Percentiles rank a stretch among this genome's conserved stretches.
Evolutionary conservation across 2,888 invertebrate genomes (phyloP).

Genomic region (Dasysyrphus albostriatus): DNA sequence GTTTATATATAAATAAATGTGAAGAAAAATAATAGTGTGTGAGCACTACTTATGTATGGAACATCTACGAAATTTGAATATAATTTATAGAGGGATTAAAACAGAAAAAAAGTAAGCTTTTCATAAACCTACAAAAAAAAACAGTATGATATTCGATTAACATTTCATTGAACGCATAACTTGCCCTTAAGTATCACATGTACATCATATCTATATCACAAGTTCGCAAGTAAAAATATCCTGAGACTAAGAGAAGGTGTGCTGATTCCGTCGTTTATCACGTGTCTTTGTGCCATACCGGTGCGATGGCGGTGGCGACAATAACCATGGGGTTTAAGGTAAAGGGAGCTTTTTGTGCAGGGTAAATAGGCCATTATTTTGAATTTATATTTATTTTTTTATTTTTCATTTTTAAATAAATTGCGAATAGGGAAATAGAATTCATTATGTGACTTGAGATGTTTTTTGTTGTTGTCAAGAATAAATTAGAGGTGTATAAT

Average conservation of each 20-base stretch:
- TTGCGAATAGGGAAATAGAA: constrained; percentile 17
- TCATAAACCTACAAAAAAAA: background rate
- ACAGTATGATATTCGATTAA: background rate
- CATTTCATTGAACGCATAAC: background rate
- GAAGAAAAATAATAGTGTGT: too few species aligned
- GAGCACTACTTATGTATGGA: too few species aligned
- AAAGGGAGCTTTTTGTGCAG: constrained; percentile 49
- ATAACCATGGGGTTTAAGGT: constrained; percentile 60
- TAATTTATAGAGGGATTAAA: too few species aligned
- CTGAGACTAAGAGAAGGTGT: constrained; percentile 25
- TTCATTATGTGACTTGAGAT: background rate
- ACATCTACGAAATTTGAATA: too few species aligned
- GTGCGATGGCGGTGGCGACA: background rate
- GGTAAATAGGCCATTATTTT: constrained; percentile 69
- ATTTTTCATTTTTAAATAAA: constrained; percentile 32
- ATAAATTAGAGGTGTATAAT: background rate
- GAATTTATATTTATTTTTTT: constrained; percentile 38
- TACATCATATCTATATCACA: background rate
- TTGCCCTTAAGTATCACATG: background rate
- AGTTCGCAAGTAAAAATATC: constrained; percentile 40
- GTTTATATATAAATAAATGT: too few species aligned
- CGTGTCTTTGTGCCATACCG: constrained; percentile 47
- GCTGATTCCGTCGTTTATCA: constrained; percentile 36
- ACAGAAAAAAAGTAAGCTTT: too few species aligned
- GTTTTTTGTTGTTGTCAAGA: background rate